phyloP scores from a whole-genome alignment of 2,797 vertebrate genomes.

The Alca torda region DNA sequence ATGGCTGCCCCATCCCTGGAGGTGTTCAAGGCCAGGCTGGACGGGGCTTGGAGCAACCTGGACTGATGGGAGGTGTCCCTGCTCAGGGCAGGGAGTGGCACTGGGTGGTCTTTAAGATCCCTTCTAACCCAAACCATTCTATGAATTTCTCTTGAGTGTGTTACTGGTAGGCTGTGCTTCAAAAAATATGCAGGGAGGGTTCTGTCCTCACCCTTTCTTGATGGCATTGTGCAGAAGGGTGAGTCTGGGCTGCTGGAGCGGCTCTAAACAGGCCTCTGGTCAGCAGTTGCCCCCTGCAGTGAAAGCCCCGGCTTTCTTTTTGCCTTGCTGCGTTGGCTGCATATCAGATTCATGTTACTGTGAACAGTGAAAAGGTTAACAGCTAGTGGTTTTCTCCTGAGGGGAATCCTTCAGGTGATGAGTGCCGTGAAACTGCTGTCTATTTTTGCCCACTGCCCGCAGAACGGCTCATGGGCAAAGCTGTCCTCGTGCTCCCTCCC shows the following conservation, averaged over 20 bases:
- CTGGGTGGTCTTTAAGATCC: background rate
- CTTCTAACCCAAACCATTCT: background rate
- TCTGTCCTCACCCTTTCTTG: background rate
- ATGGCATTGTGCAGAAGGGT: background rate
- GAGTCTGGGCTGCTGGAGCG: background rate
- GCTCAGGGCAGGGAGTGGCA: background rate
- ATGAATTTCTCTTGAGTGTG: background rate
- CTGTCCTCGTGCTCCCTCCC: background rate
- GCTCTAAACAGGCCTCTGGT: background rate
- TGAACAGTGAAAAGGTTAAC: background rate
- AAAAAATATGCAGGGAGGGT: background rate
- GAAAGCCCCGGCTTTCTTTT: background rate
- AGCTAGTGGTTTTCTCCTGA: background rate
- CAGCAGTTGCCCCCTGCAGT: background rate
- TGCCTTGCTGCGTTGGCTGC: background rate
- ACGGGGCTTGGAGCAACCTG: background rate
- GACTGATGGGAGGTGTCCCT: background rate
- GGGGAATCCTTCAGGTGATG: background rate
- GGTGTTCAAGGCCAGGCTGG: background rate
- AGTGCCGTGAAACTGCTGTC: background rate
- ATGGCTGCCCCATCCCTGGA: background rate
- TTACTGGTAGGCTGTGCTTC: background rate
- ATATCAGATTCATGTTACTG: fast-evolving
- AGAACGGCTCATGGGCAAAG: background rate
- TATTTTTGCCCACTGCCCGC: constrained; percentile 30